phyloP scores from a whole-genome alignment of 2,888 invertebrate genomes.

The Xestia ashworthii region DNA sequence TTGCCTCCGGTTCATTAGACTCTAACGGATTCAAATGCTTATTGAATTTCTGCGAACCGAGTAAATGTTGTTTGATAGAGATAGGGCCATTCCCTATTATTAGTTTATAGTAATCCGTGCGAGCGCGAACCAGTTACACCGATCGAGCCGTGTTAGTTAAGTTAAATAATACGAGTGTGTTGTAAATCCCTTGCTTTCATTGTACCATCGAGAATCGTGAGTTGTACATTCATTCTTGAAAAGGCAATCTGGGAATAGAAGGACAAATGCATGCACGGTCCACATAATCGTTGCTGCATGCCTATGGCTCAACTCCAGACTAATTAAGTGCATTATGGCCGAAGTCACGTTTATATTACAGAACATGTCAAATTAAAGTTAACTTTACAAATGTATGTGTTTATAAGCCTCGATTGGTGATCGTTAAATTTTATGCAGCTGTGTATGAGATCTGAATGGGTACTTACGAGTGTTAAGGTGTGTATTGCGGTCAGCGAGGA shows the following conservation, averaged over 20 bases:
- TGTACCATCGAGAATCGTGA: slow-evolving; percentile 83
- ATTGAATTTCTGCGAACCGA: slow-evolving; percentile 67
- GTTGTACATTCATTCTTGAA: slow-evolving; percentile 79
- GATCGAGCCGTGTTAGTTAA: slow-evolving; percentile 76
- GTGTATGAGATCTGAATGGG: slow-evolving; percentile 74
- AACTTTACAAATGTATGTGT: slow-evolving; percentile 52
- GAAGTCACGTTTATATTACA: slow-evolving; percentile 65
- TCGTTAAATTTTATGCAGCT: slow-evolving; percentile 68
- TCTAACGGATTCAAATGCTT: slow-evolving; percentile 56
- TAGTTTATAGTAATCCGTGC: slow-evolving; percentile 67
- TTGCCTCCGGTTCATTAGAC: slow-evolving; percentile 55
- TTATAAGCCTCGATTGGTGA: slow-evolving; percentile 66
- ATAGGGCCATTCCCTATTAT: slow-evolving; percentile 73
- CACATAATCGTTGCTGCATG: slow-evolving; percentile 64
- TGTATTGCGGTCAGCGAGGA: slow-evolving; percentile 82
- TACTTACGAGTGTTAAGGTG: slow-evolving; percentile 75
- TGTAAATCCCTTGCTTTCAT: slow-evolving; percentile 82
- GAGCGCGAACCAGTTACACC: slow-evolving; percentile 69
- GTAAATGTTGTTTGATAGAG: slow-evolving; percentile 69
- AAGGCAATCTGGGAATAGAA: slow-evolving; percentile 75
- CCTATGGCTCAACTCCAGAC: slow-evolving; percentile 63
- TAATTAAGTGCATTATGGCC: slow-evolving; percentile 70
- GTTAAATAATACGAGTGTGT: slow-evolving; percentile 78
- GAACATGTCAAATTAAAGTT: slow-evolving; percentile 56
- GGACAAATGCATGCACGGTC: slow-evolving; percentile 70